A percentile compares a stretch with the other conserved stretches of the same genome.
These are phyloP conservation scores for Mormyrus lacerda DNA, from an alignment of 2,113 vertebrate genomes.

Conservation along the genomic window DNA sequence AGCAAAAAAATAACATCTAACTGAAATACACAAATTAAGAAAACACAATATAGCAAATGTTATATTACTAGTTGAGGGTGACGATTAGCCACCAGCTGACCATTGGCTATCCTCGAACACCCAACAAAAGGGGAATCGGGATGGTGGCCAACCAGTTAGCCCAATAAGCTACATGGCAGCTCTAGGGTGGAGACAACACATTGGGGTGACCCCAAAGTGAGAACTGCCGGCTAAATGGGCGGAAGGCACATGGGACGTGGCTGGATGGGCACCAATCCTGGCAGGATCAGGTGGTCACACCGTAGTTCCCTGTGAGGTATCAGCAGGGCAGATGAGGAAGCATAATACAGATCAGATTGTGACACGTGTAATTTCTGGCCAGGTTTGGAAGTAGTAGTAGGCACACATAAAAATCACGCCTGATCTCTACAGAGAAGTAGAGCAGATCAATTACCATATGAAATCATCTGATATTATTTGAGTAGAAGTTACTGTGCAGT, in stretches of 20 bases:
- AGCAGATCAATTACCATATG: background rate
- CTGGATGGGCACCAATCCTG: background rate
- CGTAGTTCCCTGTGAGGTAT: background rate
- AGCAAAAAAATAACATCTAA: background rate
- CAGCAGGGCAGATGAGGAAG: background rate
- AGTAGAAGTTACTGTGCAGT: background rate
- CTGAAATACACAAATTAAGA: background rate
- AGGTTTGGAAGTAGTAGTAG: too few species aligned
- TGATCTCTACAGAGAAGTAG: background rate
- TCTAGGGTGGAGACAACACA: background rate
- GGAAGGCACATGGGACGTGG: background rate
- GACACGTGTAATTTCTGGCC: too few species aligned
- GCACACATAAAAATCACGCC: background rate
- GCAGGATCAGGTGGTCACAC: background rate
- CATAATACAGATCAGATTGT: background rate
- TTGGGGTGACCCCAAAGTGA: background rate
- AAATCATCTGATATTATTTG: background rate
- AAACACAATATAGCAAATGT: background rate
- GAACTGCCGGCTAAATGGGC: background rate
- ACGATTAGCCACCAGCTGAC: too few species aligned
- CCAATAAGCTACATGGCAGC: background rate
- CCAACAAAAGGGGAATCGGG: background rate
- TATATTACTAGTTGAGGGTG: background rate
- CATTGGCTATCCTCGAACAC: background rate
- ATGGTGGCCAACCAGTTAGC: background rate